Percentiles rank a stretch among this genome's conserved stretches.
Evolutionary conservation across 2,797 vertebrate genomes (phyloP).

Genomic region (Ciconia nigra): DNA sequence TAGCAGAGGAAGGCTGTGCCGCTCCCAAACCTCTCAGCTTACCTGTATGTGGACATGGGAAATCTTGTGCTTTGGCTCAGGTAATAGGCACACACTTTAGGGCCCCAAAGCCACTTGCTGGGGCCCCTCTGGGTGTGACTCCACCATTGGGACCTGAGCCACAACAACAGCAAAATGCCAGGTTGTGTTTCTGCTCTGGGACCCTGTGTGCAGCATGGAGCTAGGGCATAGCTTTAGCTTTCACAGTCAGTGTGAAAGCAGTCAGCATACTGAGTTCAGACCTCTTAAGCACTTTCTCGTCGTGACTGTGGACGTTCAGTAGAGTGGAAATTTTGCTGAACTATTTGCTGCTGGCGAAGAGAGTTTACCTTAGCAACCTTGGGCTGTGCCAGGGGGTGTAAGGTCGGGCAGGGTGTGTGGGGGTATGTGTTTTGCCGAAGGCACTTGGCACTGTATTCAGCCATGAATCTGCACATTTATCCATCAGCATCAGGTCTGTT

Average conservation of each 20-base stretch:
- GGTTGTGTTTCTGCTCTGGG: background rate
- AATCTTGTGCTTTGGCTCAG: background rate
- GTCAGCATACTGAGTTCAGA: background rate
- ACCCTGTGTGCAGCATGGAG: background rate
- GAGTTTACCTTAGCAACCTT: background rate
- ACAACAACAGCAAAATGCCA: background rate
- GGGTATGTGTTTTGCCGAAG: background rate
- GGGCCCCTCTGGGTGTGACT: background rate
- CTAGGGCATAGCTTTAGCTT: background rate
- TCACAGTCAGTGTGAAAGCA: background rate
- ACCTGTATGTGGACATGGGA: background rate
- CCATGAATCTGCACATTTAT: background rate
- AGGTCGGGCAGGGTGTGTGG: background rate
- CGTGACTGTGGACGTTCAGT: background rate
- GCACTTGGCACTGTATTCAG: background rate
- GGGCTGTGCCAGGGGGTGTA: background rate
- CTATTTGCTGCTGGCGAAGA: background rate
- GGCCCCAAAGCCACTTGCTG: background rate
- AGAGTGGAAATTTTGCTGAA: background rate
- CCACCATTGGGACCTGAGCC: background rate
- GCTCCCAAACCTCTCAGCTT: background rate
- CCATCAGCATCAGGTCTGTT: background rate
- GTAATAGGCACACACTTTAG: fast-evolving
- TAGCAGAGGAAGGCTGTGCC: background rate
- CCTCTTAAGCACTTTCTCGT: fast-evolving